These are phyloP conservation scores for Aphis craccivora DNA, from an alignment of 1,140 invertebrate genomes.

Conservation along the genomic window DNA sequence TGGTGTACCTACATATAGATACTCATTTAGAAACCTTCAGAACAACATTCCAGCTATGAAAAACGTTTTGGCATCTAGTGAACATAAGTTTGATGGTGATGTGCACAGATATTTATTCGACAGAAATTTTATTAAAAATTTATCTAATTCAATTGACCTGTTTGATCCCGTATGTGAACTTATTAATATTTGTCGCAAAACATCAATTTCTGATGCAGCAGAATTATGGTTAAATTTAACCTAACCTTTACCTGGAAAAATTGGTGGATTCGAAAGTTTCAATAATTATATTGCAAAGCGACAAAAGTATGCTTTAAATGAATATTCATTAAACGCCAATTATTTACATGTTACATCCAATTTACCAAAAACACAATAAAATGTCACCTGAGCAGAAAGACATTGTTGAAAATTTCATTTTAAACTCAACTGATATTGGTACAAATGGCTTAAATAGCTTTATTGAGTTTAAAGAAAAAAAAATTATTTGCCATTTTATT, in stretches of 20 bases:
- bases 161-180: slow-evolving; percentile 20
- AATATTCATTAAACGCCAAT: background rate
- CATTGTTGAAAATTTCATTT: background rate
- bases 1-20: slow-evolving; percentile 37
- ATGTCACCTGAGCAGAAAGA: background rate
- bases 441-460: background rate
- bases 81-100: background rate
- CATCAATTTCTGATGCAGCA: slow-evolving; percentile 20
- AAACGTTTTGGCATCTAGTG: background rate
- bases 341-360: background rate
- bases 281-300: background rate
- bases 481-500: too few species aligned
- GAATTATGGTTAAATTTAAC: slow-evolving; percentile 19
- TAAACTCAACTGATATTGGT: background rate
- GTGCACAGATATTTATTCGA: slow-evolving; percentile 17
- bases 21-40: slow-evolving; percentile 5
- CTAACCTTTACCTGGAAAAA: slow-evolving; percentile 9
- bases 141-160: slow-evolving; percentile 20
- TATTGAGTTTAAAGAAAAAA: background rate
- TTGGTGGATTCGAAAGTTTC: background rate
- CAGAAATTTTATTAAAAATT: background rate
- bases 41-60: background rate
- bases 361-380: background rate
- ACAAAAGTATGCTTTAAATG: background rate
- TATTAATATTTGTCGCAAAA: background rate